A percentile compares a stretch with the other conserved stretches of the same genome.
Conservation (phyloP, 2,888 invertebrate species). For the Chromoteleia sp. region DNA sequence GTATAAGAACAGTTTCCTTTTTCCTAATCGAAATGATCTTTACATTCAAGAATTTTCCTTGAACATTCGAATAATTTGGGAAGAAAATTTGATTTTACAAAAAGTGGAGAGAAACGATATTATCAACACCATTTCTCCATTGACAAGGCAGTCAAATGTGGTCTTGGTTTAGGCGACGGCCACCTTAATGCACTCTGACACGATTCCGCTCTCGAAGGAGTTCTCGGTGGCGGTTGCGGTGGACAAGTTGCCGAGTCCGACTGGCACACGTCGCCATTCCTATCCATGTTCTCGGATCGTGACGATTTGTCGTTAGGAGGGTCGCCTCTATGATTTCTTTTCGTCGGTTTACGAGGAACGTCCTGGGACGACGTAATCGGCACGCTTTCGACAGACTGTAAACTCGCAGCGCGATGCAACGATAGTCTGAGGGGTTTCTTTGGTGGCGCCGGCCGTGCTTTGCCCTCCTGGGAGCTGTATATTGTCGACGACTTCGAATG, state of each 20-base stretch:
- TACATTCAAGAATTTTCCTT: too few species aligned
- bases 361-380: constrained; percentile 78
- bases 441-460: constrained; percentile 91
- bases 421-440: constrained; percentile 94
- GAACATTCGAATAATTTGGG: too few species aligned
- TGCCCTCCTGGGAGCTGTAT: constrained; percentile 81
- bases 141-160: constrained; percentile 80
- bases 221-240: constrained; percentile 80
- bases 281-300: constrained; percentile 73
- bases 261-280: constrained; percentile 70
- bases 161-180: constrained; percentile 81
- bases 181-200: constrained; percentile 82
- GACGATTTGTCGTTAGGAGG: constrained; percentile 77
- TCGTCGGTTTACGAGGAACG: constrained; percentile 86
- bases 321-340: constrained; percentile 87
- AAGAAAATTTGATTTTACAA: too few species aligned
- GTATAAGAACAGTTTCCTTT: too few species aligned
- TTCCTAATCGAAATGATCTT: too few species aligned
- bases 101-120: background rate
- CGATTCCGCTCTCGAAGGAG: constrained; percentile 82
- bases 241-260: constrained; percentile 72
- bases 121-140: constrained; percentile 83
- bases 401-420: constrained; percentile 92
- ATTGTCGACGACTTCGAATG: constrained; percentile 75
- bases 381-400: constrained; percentile 89